These are phyloP conservation scores for Loris lydekkerianus DNA, from an alignment of 2,797 vertebrate genomes.

Conservation along the genomic window DNA sequence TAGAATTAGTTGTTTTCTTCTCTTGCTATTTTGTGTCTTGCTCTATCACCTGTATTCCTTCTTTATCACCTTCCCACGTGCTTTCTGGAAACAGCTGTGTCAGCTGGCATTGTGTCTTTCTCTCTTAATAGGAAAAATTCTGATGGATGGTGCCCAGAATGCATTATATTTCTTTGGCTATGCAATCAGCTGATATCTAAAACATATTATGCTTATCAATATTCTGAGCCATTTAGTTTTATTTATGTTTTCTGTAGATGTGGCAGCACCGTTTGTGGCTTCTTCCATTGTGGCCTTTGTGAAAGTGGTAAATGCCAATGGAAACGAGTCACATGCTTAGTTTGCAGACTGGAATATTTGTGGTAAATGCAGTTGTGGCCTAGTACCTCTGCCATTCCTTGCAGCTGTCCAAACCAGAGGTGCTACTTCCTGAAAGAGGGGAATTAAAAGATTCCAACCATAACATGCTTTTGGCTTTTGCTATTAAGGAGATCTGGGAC, in stretches of 20 bases:
- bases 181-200: neutral
- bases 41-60: neutral
- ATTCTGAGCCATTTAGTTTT: neutral
- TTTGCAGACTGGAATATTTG: conserved; percentile 31
- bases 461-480: conserved; percentile 25
- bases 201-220: conserved; percentile 32
- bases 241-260: neutral
- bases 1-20: neutral
- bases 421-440: conserved; percentile 52
- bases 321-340: conserved; percentile 46
- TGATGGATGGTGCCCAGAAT: neutral
- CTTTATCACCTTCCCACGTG: neutral
- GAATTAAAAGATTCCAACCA: conserved; percentile 57
- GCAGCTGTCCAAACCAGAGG: conserved; percentile 64
- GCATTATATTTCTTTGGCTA: neutral
- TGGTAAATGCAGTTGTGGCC: conserved; percentile 46
- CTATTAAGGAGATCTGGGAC: neutral
- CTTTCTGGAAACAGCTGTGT: neutral
- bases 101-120: neutral
- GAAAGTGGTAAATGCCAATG: neutral
- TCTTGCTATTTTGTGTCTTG: neutral
- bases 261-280: neutral
- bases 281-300: neutral
- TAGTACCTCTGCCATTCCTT: neutral
- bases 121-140: neutral